Conservation (phyloP, 2,113 vertebrate species). For the Phaethornis superciliosus region DNA sequence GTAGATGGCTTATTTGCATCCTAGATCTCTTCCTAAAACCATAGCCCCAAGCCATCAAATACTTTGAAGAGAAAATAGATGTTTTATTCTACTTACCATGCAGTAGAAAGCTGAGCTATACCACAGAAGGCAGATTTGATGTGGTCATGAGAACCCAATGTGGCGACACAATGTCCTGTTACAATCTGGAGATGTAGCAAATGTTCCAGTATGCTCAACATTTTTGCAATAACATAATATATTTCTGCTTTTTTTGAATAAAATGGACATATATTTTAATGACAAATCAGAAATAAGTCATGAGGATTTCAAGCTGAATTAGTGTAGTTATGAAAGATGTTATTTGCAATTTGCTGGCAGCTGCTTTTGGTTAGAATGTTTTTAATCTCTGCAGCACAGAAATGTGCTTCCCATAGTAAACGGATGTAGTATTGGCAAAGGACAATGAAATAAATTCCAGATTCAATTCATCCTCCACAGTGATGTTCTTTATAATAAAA, state of each 20-base stretch:
- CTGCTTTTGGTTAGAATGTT: conserved; percentile 34
- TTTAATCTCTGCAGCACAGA: conserved; percentile 32
- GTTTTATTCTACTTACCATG: not conserved
- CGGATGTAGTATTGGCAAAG: not conserved
- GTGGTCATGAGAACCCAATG: not conserved
- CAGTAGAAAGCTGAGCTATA: not conserved
- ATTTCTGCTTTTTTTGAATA: not conserved
- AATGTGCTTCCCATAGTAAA: conserved; percentile 39
- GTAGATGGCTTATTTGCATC: not conserved
- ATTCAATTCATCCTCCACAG: not conserved
- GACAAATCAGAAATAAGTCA: not conserved
- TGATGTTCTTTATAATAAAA: conserved; percentile 32
- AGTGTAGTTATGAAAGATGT: not conserved
- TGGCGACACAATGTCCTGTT: not conserved
- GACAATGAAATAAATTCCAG: conserved; percentile 32
- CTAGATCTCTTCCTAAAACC: not conserved
- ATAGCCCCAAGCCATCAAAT: not conserved
- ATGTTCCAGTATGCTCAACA: not conserved
- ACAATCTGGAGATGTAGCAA: not conserved
- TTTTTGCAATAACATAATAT: not conserved
- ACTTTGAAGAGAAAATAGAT: not conserved
- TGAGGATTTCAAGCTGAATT: conserved; percentile 10
- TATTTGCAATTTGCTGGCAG: conserved; percentile 17
- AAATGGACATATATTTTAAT: conserved; percentile 12
- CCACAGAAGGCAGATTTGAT: not conserved